Base-by-base conservation (phyloP, 2,797 vertebrate species). In the Takifugu ocellatus region DNA sequence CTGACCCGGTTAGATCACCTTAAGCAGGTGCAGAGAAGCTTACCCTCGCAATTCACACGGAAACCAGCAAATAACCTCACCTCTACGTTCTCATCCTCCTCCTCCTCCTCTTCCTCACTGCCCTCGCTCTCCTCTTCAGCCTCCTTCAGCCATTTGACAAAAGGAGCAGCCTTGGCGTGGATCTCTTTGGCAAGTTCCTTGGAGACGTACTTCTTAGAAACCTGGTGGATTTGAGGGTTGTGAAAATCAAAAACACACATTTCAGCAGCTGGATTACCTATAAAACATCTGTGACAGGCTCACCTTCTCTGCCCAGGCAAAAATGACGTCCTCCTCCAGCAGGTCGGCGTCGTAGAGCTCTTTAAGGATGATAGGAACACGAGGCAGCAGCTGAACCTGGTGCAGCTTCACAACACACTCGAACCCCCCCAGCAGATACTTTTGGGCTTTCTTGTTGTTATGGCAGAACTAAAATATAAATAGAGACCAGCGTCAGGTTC, bases 181-280 rank as follows among this genome's bases (percentile, higher is more conserved):
- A 99, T 99, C 90, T 99, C 97, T 93, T 98, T 98, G 90, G 96
- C 96, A 79, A 98, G 94, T 26, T 98, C 97, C 89, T 97, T 99
- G 59, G 96, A 96, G 79, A 99, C 94, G 0, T 99, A 98, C 81
- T 99, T 99, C 90, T 98, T 99, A 45, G 97, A 98, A 66, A 94
- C 93, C 97, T 99, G 78, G 44, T 9, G n/a, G n/a, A 46, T 33
- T 33, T 33, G 31, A 9, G 31, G 10, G 8, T 33, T 9, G 10
- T 2, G 31, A 7, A 33, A 7, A 33, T 10, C 31, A 43, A 21
- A 21, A 21, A 21, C 21, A 3, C 42, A 43, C 12, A 14, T 27
- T 27, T 6, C 5, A 29, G 5, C 27, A 6, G 5, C 27, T 29
- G 27, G 27, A 29, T 5, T 29, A 29, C 1, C 27, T 43, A 5